Base-by-base conservation (phyloP, 2,113 vertebrate species). In the Picathartes gymnocephalus region DNA sequence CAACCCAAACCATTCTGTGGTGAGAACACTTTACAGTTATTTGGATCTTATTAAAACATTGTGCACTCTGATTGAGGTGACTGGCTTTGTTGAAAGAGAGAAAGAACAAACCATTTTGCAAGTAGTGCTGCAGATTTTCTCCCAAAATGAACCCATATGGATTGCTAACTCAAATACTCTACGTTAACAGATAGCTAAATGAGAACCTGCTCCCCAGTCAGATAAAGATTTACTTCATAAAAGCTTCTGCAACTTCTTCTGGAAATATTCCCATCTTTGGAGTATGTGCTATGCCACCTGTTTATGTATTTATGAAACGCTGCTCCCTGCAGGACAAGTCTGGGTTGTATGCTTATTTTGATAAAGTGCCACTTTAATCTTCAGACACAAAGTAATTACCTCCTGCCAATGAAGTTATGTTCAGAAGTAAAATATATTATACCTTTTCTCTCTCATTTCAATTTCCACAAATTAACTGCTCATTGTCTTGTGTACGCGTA, bases 271-370 rank as follows among this genome's bases (percentile, higher is more conserved):
- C 92, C 90, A 80, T 94, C 87, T 85, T 96, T 87, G 66, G 90
- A 95, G 66, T 91, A 85, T 91, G 73, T 2, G 0, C 87, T 90
- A 7, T 91, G 90, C 87, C 93, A 96, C 96, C 92, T 96, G 87
- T 87, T 95, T 87, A 94, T 91, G 78, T 93, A 76, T 96, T 95
- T 93, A 93, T 94, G 93, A 95, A 95, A 85, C 45, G 19, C 81
- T 90, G 78, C 92, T 93, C 87, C 84, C 93, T 93, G 93, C 7
- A 81, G 92, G 93, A 95, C 95, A 91, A 95, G 95, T 96, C 92
- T 96, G 68, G 92, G 73, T 81, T 94, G 73, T 96, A 91, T 95
- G 93, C 90, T 94, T 94, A 95, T 95, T 95, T 95, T 95, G 90
- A 81, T 92, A 57, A 77, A 91, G 65, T 15, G 1, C 35, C 84